Evolutionary conservation across 2,797 vertebrate genomes (phyloP).

Genomic region (Myripristis jacobus): DNA sequence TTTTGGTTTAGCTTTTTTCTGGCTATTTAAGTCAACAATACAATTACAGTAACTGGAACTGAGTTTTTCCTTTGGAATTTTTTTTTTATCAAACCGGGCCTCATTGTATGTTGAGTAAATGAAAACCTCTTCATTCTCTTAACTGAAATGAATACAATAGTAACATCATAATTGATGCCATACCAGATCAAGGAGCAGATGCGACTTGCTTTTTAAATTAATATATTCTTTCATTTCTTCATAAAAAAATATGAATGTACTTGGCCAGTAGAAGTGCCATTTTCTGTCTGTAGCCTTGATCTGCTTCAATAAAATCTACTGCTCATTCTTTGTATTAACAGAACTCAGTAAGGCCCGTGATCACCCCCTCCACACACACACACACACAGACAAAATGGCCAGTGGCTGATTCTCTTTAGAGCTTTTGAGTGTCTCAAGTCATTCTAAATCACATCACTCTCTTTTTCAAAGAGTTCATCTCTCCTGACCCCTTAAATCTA

Average conservation of each 20-base stretch:
- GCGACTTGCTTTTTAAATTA: constrained; percentile 3
- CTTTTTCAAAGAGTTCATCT: constrained; percentile 70
- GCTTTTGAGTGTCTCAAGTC: constrained; percentile 54
- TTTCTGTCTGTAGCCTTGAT: constrained; percentile 1
- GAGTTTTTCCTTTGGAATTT: too few relatives aligned
- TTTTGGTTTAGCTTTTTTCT: neutral
- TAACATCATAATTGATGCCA: constrained; percentile 6
- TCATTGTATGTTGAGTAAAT: neutral
- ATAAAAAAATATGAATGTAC: constrained; percentile 12
- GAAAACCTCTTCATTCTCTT: neutral
- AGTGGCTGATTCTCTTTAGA: constrained; percentile 61
- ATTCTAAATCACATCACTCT: constrained; percentile 73
- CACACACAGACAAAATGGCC: constrained; percentile 33
- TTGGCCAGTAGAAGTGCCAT: constrained; percentile 7
- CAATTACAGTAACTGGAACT: neutral
- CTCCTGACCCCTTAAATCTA: constrained; percentile 72
- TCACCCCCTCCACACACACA: neutral
- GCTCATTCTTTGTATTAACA: constrained; percentile 35
- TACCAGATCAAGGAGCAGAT: neutral
- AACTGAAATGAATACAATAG: neutral
- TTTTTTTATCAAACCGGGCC: neutral
- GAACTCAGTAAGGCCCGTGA: neutral
- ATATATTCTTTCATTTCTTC: constrained; percentile 9
- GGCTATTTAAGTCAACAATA: neutral
- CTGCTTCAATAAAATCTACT: constrained; percentile 13